Evolutionary conservation across 2,797 vertebrate species (phyloP), one percentile per base, ranked within the genome.

Genomic region (Xenopus petersii): DNA sequence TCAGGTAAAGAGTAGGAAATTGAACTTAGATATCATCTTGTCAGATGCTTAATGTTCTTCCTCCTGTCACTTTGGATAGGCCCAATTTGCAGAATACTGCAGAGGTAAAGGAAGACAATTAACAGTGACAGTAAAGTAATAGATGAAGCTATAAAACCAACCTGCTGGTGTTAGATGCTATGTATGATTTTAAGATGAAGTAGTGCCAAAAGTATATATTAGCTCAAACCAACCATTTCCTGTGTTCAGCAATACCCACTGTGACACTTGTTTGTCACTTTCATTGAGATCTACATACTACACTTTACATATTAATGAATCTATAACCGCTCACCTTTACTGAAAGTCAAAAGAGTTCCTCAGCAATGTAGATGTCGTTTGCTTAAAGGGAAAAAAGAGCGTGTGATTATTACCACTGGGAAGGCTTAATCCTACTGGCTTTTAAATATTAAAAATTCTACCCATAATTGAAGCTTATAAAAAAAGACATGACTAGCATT

Each of bases 11-110:
- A 96, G 96, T 93, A 98, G 97, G 97, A 99, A 99, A 99, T 99
- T 99, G 98, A 99, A 98, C 98, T 98, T 98, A 98, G 98, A 99
- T 99, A 99, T 99, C 98, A 98, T 99, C 96, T 99, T 99, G 98
- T 99, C 98, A 99, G 98, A 98, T 97, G 97, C 95, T 98, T 99
- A 99, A 99, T 98, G 98, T 96, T 98, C 96, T 98, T 98, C 96
- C 96, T 97, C 96, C 95, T 98, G 98, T 99, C 98, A 98, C 96
- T 98, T 99, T 98, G 95, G 94, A 99, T 98, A 98, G 96, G 96
- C 94, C 95, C 97, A 98, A 98, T 99, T 99, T 98, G 95, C 96
- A 97, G 95, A 98, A 99, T 98, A 96, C 96, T 96, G 98, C 95
- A 92, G 96, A 98, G 97, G 97, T 98, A 98, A 98, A 98, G 96